Conservation (phyloP, 2,797 vertebrate genomes). For the Enteromius viviparus region DNA sequence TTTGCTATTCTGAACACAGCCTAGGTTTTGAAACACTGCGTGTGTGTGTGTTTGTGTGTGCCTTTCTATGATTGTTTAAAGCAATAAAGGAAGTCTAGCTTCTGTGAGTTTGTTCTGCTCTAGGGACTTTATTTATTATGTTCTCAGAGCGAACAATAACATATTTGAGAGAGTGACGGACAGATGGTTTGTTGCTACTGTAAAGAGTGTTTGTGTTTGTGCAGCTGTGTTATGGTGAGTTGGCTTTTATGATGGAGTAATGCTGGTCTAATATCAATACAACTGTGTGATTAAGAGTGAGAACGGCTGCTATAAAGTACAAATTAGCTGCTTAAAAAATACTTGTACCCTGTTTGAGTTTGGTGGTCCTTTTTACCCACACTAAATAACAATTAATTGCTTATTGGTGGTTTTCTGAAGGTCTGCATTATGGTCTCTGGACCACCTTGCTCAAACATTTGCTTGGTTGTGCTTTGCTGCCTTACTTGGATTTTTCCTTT, state of each 20-base stretch:
- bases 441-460: constrained; percentile 19
- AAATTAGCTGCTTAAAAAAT: not conserved
- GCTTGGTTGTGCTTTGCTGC: constrained; percentile 50
- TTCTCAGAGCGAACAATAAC: constrained; percentile 16
- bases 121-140: constrained; percentile 39
- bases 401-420: not conserved
- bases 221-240: constrained; percentile 31
- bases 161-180: constrained; percentile 18
- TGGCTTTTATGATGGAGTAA: not conserved
- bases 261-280: constrained; percentile 1
- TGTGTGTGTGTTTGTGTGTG: not conserved
- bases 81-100: constrained; percentile 5
- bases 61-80: not conserved
- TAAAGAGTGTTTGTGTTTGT: constrained; percentile 30
- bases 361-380: constrained; percentile 16
- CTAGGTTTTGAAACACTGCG: constrained; percentile 18
- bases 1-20: not conserved
- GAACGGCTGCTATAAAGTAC: not conserved
- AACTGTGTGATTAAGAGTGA: not conserved
- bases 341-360: not conserved
- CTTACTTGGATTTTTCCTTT: not conserved
- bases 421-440: not conserved
- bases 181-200: constrained; percentile 45
- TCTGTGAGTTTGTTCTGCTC: constrained; percentile 33
- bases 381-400: not conserved